Conservation (phyloP, 2,113 vertebrate species). For the Oreochromis spilurus region DNA sequence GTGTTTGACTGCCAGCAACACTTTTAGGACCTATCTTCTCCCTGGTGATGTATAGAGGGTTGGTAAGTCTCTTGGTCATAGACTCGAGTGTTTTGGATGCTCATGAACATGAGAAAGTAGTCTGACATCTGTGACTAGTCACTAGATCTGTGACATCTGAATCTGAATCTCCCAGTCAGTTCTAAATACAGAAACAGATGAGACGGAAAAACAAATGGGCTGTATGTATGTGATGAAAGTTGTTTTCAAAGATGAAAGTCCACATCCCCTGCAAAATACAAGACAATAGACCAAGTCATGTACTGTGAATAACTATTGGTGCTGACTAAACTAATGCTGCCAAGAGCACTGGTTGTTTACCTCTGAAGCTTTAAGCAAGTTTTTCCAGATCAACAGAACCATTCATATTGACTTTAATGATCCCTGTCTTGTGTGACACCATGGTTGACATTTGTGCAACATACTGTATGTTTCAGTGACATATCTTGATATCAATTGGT, state of each 20-base stretch:
- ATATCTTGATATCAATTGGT: neutral
- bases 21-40: conserved; percentile 15
- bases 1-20: neutral
- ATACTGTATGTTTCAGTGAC: neutral
- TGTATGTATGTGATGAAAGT: neutral
- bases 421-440: neutral
- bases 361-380: neutral
- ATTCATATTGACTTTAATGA: neutral
- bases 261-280: neutral
- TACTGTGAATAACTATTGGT: neutral
- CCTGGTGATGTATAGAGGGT: conserved; percentile 3
- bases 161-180: neutral
- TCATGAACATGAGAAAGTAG: neutral
- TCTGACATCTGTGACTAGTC: neutral
- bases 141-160: neutral
- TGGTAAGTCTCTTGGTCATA: neutral
- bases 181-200: neutral
- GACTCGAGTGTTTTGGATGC: neutral
- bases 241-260: neutral
- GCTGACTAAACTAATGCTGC: neutral
- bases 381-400: neutral
- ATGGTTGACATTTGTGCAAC: neutral
- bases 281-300: neutral
- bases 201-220: neutral
- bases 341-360: neutral